phyloP scores from a whole-genome alignment of 2,888 invertebrate species.

The Euzophera pinguis region DNA sequence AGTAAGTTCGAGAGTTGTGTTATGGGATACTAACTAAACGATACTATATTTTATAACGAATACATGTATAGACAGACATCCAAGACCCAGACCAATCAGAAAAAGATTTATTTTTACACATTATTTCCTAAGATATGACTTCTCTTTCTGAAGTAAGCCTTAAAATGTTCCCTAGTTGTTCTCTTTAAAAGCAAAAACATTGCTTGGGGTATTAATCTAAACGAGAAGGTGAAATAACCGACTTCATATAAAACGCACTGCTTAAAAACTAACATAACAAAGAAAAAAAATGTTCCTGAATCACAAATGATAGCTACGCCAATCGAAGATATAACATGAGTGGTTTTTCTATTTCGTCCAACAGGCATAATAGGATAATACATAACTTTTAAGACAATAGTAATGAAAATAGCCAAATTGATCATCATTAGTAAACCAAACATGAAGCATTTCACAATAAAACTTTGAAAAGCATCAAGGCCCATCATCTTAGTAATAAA shows the following conservation, averaged over 20 bases:
- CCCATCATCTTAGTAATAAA: not conserved
- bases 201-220: conserved; percentile 6
- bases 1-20: no score
- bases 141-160: not conserved
- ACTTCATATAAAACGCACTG: not conserved
- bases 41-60: no score
- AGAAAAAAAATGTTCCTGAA: conserved; percentile 3
- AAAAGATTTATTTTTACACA: no score
- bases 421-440: conserved; percentile 15
- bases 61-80: no score
- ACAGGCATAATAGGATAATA: conserved; percentile 21
- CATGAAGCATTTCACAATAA: not conserved
- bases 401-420: conserved; percentile 24
- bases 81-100: no score
- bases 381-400: conserved; percentile 23
- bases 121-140: no score
- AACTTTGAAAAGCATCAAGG: not conserved
- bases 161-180: not conserved
- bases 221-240: not conserved
- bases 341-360: conserved; percentile 20
- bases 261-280: not conserved
- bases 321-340: conserved; percentile 25
- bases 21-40: no score
- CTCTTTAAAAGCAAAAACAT: conserved; percentile 2
- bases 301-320: conserved; percentile 30